Percentiles rank a stretch among this genome's conserved stretches.
These are phyloP conservation scores for Lycorma delicatula DNA, from an alignment of 1,140 invertebrate genomes.

Conservation along the genomic window DNA sequence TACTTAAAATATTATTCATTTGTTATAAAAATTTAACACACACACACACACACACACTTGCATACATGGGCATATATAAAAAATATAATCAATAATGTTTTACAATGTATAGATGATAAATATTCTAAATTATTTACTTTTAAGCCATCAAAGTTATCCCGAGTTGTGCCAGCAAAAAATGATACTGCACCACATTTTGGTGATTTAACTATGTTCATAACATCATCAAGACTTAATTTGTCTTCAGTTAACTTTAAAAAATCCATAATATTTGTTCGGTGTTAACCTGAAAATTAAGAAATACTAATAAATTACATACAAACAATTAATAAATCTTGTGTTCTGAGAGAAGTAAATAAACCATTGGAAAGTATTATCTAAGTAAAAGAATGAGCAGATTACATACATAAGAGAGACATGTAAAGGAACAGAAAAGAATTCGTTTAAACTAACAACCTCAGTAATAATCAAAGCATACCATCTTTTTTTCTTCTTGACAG, in stretches of 20 bases:
- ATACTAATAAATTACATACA: background rate
- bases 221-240: slow-evolving; percentile 56
- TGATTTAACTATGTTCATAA: slow-evolving; percentile 56
- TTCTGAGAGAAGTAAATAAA: too few species aligned
- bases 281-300: too few species aligned
- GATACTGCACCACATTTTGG: slow-evolving; percentile 79
- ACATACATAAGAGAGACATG: too few species aligned
- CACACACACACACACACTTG: too few species aligned
- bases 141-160: slow-evolving; percentile 82
- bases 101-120: too few species aligned
- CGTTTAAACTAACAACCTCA: background rate
- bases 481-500: too few species aligned
- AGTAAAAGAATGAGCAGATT: background rate
- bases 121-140: slow-evolving; percentile 51
- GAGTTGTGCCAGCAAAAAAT: slow-evolving; percentile 83
- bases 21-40: too few species aligned
- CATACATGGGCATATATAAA: too few species aligned
- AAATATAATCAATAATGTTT: too few species aligned
- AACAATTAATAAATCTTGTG: background rate
- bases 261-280: slow-evolving; percentile 50
- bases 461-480: too few species aligned
- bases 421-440: background rate
- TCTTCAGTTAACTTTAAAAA: slow-evolving; percentile 57
- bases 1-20: too few species aligned
- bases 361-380: too few species aligned